phyloP scores from a whole-genome alignment of 2,888 invertebrate species.

The Papilio elwesi region DNA sequence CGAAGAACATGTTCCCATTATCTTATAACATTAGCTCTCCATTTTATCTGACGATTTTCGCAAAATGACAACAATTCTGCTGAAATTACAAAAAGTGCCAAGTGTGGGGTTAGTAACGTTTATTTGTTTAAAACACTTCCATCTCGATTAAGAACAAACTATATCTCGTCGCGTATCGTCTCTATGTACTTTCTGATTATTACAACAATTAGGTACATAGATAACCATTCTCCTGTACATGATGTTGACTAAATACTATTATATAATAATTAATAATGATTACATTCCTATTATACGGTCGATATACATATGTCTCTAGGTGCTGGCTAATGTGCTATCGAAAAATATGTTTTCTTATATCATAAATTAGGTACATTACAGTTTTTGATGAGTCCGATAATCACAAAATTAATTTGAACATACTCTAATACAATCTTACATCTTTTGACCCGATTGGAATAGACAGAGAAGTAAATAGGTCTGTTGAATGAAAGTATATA shows the following conservation, averaged over 20 bases:
- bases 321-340: constrained; percentile 42
- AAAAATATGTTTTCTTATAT: constrained; percentile 40
- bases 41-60: no score
- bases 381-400: constrained; percentile 29
- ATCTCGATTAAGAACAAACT: no score
- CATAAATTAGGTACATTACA: constrained; percentile 38
- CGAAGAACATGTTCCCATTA: no score
- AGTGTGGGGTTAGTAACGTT: no score
- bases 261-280: constrained; percentile 4
- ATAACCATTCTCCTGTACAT: constrained; percentile 14
- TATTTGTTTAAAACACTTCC: no score
- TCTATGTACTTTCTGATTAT: background rate
- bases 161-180: no score
- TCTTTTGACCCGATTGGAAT: no score
- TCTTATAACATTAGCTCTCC: no score
- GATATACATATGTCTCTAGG: constrained; percentile 33
- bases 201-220: constrained; percentile 23
- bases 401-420: constrained; percentile 29
- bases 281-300: constrained; percentile 27
- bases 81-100: no score
- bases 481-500: background rate
- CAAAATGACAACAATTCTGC: no score
- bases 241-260: constrained; percentile 26
- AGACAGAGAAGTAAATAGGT: background rate
- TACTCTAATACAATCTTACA: constrained; percentile 1